Conservation (phyloP, 2,797 vertebrate genomes). For the Streptopelia turtur region DNA sequence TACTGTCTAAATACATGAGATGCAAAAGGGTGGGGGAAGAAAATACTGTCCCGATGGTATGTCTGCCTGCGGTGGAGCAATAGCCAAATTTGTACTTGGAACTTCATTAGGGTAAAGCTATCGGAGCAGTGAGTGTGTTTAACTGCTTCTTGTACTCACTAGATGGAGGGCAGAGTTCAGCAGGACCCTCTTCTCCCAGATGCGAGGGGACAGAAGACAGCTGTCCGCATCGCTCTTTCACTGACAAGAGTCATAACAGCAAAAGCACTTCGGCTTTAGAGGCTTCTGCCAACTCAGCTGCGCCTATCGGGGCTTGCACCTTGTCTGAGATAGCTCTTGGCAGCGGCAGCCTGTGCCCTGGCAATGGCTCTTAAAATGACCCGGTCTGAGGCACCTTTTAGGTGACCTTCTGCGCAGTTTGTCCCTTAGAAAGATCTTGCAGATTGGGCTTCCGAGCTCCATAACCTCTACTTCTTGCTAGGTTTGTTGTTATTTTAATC, state of each 20-base stretch:
- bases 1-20: neutral
- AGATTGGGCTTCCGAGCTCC: neutral
- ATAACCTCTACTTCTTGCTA: constrained; percentile 13
- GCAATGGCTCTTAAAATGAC: neutral
- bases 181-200: constrained; percentile 18
- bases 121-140: neutral
- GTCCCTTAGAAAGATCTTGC: neutral
- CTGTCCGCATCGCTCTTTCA: neutral
- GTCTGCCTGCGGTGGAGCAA: neutral
- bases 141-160: neutral
- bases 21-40: neutral
- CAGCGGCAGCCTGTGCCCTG: neutral
- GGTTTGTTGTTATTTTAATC: constrained; percentile 33
- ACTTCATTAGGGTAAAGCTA: constrained; percentile 33
- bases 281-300: constrained; percentile 17
- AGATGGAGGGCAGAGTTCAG: neutral
- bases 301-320: neutral
- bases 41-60: neutral
- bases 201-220: constrained; percentile 24
- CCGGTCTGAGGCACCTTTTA: neutral
- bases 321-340: constrained; percentile 33
- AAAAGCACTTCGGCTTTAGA: constrained; percentile 14
- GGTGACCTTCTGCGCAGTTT: neutral
- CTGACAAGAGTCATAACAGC: constrained; percentile 12
- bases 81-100: constrained; percentile 45